phyloP scores from a whole-genome alignment of 2,888 invertebrate species.

The Harmothoe impar region DNA sequence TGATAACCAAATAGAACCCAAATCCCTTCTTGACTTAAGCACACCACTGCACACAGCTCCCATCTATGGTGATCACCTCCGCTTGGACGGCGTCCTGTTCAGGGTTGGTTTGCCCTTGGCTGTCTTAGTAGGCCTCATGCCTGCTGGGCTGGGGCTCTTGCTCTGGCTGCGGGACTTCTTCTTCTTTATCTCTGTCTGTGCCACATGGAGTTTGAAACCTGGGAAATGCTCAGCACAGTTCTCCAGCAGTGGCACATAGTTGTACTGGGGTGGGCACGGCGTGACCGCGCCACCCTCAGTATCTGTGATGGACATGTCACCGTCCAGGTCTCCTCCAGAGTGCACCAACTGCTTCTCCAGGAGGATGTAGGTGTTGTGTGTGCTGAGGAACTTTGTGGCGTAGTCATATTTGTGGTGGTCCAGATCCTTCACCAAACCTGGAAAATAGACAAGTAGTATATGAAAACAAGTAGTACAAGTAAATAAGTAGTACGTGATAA shows the following conservation, averaged over 20 bases:
- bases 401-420: conserved; percentile 80
- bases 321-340: conserved; percentile 18
- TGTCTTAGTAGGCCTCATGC: conserved; percentile 66
- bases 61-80: conserved; percentile 34
- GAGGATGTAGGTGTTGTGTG: conserved; percentile 81
- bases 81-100: conserved; percentile 60
- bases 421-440: conserved; percentile 82
- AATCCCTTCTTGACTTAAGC: neutral
- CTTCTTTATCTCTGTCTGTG: conserved; percentile 69
- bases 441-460: neutral
- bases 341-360: conserved; percentile 78
- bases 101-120: conserved; percentile 33
- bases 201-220: conserved; percentile 77
- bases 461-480: too few species aligned
- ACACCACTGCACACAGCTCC: neutral
- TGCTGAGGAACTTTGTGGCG: conserved; percentile 80
- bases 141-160: conserved; percentile 81
- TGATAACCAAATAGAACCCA: neutral
- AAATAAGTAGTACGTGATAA: too few species aligned
- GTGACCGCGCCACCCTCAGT: conserved; percentile 64
- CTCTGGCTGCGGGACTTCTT: conserved; percentile 72
- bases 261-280: conserved; percentile 72
- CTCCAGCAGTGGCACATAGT: conserved; percentile 80
- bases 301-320: conserved; percentile 69
- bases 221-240: conserved; percentile 79